Conservation (phyloP, 2,888 invertebrate species). For the Thymelicus acteon region DNA sequence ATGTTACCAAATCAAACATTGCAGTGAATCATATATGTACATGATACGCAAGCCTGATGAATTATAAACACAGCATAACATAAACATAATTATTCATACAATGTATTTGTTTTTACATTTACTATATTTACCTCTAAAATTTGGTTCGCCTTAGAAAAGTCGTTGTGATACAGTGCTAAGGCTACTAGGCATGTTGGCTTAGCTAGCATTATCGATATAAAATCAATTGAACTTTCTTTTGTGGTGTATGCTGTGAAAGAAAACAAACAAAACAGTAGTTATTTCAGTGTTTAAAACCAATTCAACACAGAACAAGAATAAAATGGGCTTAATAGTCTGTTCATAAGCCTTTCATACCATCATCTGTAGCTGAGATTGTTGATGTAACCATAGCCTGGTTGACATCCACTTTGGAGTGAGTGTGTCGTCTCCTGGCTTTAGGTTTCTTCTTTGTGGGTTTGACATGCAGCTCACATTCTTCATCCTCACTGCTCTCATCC, state of each 20-base stretch:
- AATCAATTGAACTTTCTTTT: conserved; percentile 71
- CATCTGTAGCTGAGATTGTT: conserved; percentile 68
- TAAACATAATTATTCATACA: conserved; percentile 10
- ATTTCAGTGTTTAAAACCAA: neutral
- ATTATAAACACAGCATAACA: neutral
- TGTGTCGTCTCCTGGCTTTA: conserved; percentile 65
- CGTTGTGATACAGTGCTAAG: conserved; percentile 89
- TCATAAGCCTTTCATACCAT: conserved; percentile 52
- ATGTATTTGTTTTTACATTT: neutral
- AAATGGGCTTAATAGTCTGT: neutral
- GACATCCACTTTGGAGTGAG: conserved; percentile 67
- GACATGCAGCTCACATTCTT: conserved; percentile 66
- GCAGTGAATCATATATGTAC: conserved; percentile 2
- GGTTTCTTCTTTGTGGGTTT: conserved; percentile 69
- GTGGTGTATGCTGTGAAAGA: conserved; percentile 58
- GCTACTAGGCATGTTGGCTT: conserved; percentile 90
- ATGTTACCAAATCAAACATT: conserved; percentile 64
- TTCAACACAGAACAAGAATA: neutral
- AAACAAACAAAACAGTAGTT: neutral
- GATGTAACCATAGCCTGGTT: conserved; percentile 71
- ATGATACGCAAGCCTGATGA: neutral
- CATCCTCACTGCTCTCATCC: conserved; percentile 77
- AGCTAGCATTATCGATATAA: conserved; percentile 89
- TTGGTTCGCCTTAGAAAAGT: conserved; percentile 90
- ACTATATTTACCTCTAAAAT: conserved; percentile 88